phyloP scores from a whole-genome alignment of 2,797 vertebrate species.

The Clarias pachynema region DNA sequence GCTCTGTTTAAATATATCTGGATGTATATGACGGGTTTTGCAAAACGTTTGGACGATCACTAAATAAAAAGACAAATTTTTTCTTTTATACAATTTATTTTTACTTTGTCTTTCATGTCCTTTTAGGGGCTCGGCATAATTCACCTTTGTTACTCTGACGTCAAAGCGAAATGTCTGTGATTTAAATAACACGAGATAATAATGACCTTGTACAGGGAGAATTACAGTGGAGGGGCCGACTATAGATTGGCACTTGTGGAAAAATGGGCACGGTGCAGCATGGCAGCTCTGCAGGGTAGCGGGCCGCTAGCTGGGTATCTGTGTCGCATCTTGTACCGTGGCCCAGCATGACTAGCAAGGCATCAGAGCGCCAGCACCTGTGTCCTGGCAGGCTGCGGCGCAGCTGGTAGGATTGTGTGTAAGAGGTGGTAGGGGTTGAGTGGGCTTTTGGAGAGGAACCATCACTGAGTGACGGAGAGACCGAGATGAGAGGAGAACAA shows the following conservation, averaged over 20 bases:
- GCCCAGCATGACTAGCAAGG: constrained; percentile 46
- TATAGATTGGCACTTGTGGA: neutral
- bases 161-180: neutral
- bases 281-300: constrained; percentile 40
- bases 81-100: no score
- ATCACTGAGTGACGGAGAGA: neutral
- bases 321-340: constrained; percentile 41
- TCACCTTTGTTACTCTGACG: neutral
- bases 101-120: no score
- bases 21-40: no score
- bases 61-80: no score
- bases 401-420: constrained; percentile 45
- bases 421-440: constrained; percentile 28
- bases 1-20: no score
- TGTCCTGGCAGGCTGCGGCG: constrained; percentile 59
- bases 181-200: neutral
- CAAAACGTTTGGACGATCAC: no score
- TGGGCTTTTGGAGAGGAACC: neutral
- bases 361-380: constrained; percentile 54
- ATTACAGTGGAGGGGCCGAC: neutral
- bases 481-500: neutral
- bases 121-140: neutral
- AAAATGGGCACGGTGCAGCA: constrained; percentile 21
- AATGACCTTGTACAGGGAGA: constrained; percentile 18
- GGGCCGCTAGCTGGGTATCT: constrained; percentile 43